These are phyloP conservation scores for Papilio helenus DNA, from an alignment of 1,140 invertebrate species.

Conservation along the genomic window DNA sequence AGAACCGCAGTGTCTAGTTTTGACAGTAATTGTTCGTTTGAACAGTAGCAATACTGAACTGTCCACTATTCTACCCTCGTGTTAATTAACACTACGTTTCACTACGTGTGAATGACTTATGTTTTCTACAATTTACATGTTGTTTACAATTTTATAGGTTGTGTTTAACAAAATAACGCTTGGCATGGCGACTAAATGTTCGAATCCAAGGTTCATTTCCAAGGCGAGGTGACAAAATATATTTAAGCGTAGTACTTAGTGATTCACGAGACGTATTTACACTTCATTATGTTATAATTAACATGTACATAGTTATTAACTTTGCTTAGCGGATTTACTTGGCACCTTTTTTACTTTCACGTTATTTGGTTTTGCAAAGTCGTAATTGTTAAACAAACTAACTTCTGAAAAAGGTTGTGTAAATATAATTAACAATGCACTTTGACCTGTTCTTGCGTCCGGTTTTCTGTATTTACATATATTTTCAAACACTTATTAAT, in stretches of 20 bases:
- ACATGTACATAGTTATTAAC: too few species aligned
- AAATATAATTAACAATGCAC: too few species aligned
- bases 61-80: neutral
- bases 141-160: neutral
- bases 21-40: too few species aligned
- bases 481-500: neutral
- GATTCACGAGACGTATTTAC: neutral
- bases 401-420: too few species aligned
- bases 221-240: neutral
- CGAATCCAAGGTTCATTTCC: neutral
- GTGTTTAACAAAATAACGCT: neutral
- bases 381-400: too few species aligned
- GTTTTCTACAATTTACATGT: neutral
- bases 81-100: neutral
- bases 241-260: neutral
- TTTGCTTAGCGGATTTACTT: too few species aligned
- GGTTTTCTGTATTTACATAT: too few species aligned
- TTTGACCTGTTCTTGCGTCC: too few species aligned
- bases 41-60: neutral
- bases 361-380: too few species aligned
- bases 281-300: too few species aligned
- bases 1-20: too few species aligned
- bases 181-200: neutral
- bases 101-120: constrained; percentile 8
- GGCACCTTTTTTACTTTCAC: too few species aligned